Percentiles rank a stretch among this genome's conserved stretches.
phyloP scores from a whole-genome alignment of 2,888 invertebrate genomes.

The Lingula anatina region DNA sequence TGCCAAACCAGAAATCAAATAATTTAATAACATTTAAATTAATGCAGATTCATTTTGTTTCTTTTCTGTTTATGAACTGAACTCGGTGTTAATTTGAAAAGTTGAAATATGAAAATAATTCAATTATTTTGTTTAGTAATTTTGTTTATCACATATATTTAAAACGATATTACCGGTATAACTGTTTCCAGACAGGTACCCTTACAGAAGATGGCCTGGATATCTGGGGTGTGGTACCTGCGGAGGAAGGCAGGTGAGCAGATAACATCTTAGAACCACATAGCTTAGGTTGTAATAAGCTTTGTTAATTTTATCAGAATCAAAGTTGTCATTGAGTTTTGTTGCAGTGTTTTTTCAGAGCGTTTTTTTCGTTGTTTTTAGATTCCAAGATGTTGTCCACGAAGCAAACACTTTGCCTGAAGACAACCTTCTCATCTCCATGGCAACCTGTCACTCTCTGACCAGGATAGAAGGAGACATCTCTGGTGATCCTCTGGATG shows the following conservation, averaged over 20 bases:
- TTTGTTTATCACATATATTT: too few relatives aligned
- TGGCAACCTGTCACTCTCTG: slow-evolving; percentile 90
- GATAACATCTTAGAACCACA: too few relatives aligned
- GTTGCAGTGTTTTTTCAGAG: not conserved
- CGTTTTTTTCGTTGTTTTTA: slow-evolving; percentile 10
- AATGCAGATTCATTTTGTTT: too few relatives aligned
- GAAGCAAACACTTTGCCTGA: slow-evolving; percentile 26
- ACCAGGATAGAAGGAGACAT: slow-evolving; percentile 82
- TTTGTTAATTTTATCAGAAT: too few relatives aligned
- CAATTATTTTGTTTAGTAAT: too few relatives aligned
- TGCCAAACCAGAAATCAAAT: not conserved
- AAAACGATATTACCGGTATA: too few relatives aligned
- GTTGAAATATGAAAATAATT: too few relatives aligned
- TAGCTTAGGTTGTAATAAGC: too few relatives aligned
- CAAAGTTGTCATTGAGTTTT: too few relatives aligned
- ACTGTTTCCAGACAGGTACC: slow-evolving; percentile 80
- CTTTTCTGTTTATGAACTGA: too few relatives aligned
- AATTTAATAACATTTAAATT: slow-evolving; percentile 4
- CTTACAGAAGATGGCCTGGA: slow-evolving; percentile 84
- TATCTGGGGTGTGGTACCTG: slow-evolving; percentile 78
- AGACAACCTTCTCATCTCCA: slow-evolving; percentile 64
- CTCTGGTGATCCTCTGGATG: slow-evolving; percentile 90
- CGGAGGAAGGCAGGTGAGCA: slow-evolving; percentile 20
- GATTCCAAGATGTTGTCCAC: slow-evolving; percentile 31
- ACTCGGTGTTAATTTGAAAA: too few relatives aligned